These are phyloP conservation scores for Hartigia nigra DNA, from an alignment of 2,888 invertebrate species.

Conservation along the genomic window DNA sequence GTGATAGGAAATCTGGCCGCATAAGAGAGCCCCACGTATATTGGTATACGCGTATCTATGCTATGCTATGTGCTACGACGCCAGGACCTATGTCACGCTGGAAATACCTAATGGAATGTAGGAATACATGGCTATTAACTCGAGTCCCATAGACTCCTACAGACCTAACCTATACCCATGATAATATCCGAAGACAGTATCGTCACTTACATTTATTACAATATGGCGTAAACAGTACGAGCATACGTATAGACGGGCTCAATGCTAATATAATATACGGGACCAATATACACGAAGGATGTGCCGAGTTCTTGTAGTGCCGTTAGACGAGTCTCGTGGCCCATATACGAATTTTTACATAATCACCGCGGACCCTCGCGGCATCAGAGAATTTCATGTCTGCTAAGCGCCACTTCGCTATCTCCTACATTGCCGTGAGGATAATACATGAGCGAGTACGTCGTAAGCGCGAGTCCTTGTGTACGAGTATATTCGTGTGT, in stretches of 20 bases:
- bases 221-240: not conserved
- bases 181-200: not conserved
- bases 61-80: not conserved
- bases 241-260: not conserved
- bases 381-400: not conserved
- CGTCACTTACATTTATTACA: not conserved
- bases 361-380: constrained; percentile 2
- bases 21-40: not conserved
- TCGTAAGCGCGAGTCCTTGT: not conserved
- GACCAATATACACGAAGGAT: not conserved
- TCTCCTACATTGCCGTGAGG: not conserved
- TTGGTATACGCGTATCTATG: not conserved
- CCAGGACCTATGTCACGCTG: not conserved
- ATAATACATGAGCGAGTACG: not conserved
- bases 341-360: constrained; percentile 6
- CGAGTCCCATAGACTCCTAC: not conserved
- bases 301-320: not conserved
- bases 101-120: constrained; percentile 11
- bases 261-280: not conserved
- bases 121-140: constrained; percentile 11
- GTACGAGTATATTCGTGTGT: not conserved
- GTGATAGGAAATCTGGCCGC: not conserved
- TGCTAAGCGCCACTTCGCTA: not conserved
- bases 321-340: not conserved
- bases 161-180: not conserved